A percentile compares a stretch with the other conserved stretches of the same genome.
These are phyloP conservation scores for Oopsacas minuta DNA, from an alignment of 37 sponge, comb jelly and placozoan genomes.

Conservation along the genomic window DNA sequence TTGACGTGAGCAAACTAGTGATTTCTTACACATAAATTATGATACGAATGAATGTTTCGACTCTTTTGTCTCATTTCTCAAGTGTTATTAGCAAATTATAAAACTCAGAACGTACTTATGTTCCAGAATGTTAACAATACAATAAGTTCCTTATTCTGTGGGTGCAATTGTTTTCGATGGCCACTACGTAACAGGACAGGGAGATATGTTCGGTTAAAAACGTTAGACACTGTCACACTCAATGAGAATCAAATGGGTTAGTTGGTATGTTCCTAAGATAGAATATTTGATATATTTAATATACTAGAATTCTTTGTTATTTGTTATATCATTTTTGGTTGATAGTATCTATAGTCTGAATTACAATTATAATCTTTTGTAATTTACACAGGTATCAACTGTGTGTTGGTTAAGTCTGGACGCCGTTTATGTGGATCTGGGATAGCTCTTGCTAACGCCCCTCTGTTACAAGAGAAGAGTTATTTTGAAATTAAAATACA, in stretches of 20 bases:
- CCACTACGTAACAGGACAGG: background rate
- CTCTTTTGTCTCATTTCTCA: too few species aligned
- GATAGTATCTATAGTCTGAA: background rate
- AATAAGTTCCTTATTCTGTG: background rate
- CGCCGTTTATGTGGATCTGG: constrained; percentile 85
- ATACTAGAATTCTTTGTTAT: background rate
- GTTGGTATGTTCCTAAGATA: constrained; percentile 13
- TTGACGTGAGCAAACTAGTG: too few species aligned
- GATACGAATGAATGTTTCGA: too few species aligned
- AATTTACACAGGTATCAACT: constrained; percentile 44
- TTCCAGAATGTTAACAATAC: too few species aligned
- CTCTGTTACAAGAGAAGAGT: constrained; percentile 80
- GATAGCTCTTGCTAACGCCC: constrained; percentile 84
- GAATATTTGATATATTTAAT: background rate
- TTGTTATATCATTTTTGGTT: background rate
- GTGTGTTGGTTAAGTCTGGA: constrained; percentile 87
- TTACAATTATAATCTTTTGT: background rate
- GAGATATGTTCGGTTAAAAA: constrained; percentile 14
- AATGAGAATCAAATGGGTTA: constrained; percentile 20
- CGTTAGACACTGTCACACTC: background rate
- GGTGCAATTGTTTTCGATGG: background rate
- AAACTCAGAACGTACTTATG: too few species aligned
- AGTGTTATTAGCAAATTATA: too few species aligned
- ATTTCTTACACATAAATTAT: too few species aligned
- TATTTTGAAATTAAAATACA: constrained; percentile 97